phyloP scores from a whole-genome alignment of 2,888 invertebrate genomes.

The Epicampocera succincta region DNA sequence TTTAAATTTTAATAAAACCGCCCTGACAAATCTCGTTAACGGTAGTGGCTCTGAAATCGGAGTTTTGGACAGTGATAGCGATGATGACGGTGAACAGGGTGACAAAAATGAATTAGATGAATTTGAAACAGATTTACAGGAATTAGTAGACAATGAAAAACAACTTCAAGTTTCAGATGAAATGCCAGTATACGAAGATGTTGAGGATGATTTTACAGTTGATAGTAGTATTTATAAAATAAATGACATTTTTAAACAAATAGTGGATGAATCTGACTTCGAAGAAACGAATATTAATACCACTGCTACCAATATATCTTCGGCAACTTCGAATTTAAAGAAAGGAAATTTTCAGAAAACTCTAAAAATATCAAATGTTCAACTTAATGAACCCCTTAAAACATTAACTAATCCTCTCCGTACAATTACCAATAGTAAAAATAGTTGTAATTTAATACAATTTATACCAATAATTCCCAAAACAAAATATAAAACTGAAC shows the following conservation, averaged over 20 bases:
- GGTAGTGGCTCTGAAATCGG: conserved; percentile 14
- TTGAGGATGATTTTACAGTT: conserved; percentile 30
- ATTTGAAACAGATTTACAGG: conserved; percentile 58
- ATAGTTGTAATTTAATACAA: conserved; percentile 50
- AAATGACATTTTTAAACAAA: conserved; percentile 62
- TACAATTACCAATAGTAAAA: conserved; percentile 30
- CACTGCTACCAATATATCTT: not conserved
- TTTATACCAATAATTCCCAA: conserved; percentile 16
- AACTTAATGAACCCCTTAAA: conserved; percentile 56
- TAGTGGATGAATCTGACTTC: conserved; percentile 37
- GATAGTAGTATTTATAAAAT: conserved; percentile 58
- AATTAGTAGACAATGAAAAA: conserved; percentile 55
- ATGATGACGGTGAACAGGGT: conserved; percentile 9
- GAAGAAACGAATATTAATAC: conserved; percentile 7
- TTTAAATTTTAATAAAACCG: conserved; percentile 36
- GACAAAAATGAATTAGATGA: conserved; percentile 35
- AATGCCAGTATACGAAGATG: conserved; percentile 6
- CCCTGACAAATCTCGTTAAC: conserved; percentile 36
- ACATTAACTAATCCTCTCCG: conserved; percentile 15
- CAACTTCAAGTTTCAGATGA: not conserved
- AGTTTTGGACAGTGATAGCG: conserved; percentile 2
- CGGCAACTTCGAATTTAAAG: conserved; percentile 28
- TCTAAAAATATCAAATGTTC: conserved; percentile 48
- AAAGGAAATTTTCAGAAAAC: conserved; percentile 34
- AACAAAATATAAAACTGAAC: conserved; percentile 32